Evolutionary conservation across 2,113 vertebrate genomes (phyloP), one percentile per base, ranked within the genome.

Genomic region (Dasyornis broadbenti): DNA sequence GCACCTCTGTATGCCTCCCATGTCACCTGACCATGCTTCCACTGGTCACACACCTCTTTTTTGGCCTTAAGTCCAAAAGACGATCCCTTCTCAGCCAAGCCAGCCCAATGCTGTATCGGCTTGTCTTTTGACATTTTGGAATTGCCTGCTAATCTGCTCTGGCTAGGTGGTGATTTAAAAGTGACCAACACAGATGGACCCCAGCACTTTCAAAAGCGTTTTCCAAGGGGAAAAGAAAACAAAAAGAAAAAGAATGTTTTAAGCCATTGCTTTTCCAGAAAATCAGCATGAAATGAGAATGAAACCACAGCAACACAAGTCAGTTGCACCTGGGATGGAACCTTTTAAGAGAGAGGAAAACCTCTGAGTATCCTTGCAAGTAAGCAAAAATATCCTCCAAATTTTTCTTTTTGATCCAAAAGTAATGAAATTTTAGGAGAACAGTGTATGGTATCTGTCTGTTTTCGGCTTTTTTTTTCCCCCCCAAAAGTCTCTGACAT

Each of bases 181-280:
- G 16, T 6, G 3, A 60, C 2, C 45, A 53, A 40, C 4, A 26
- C 4, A 0, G 0, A 8, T 30, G 20, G 14, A 40, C 4, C 7
- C 7, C 5, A 15, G 20, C 10, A 35, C 17, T 30, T 53, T 47
- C 53, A 54, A 61, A 60, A 61, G 16, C 30, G 35, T 35, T 61
- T 75, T 45, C 16, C 8, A 14, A 68, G 7, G 9, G 9, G 2
- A 53, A 47, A 53, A 82, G 7, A 17, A n/a, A 68, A 68, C 7
- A 60, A 8, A 56, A 60, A 65, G 9, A 9, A 31, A 53, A 78
- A 20, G 1, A 21, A 1, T 5, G 35, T 76, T 82, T 84, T 57
- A 94, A 83, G 17, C 9, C 19, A 31, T 40, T 37, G 5, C 3
- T 85, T 27, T 69, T 45, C 23, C 27, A 50, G 52, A 87, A 88